Conservation (phyloP, 2,113 vertebrate species). For the Silurus asotus region DNA sequence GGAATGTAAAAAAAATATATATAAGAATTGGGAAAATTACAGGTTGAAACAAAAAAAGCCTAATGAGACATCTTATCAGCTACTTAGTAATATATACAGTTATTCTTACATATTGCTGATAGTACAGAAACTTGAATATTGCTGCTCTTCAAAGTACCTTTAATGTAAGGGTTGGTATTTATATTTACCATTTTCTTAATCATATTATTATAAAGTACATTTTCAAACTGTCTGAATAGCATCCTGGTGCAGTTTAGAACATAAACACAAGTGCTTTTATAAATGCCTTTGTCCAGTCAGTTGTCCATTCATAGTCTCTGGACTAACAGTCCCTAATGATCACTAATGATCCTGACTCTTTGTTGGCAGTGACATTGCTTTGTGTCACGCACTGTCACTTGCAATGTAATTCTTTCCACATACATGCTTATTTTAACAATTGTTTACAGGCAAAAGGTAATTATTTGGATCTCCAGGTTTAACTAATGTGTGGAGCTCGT, state of each 20-base stretch:
- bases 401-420: not conserved
- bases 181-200: not conserved
- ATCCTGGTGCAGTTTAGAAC: not conserved
- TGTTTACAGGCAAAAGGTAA: not conserved
- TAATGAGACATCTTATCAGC: too few species aligned
- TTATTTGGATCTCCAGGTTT: not conserved
- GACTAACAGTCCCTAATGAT: not conserved
- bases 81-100: too few species aligned
- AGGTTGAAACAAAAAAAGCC: too few species aligned
- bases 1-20: too few species aligned
- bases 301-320: not conserved
- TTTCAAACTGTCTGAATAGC: not conserved
- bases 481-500: not conserved
- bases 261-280: not conserved
- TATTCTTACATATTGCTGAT: too few species aligned
- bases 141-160: too few species aligned
- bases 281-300: not conserved
- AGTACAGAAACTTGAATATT: too few species aligned
- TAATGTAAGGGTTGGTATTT: too few species aligned
- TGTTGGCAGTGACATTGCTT: not conserved
- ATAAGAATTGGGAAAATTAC: too few species aligned
- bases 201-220: not conserved
- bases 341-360: not conserved
- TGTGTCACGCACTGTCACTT: not conserved
- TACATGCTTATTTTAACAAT: not conserved